A percentile compares a stretch with the other conserved stretches of the same genome.
Conservation (phyloP, 2,113 vertebrate genomes). For the Ammodytes marinus region DNA sequence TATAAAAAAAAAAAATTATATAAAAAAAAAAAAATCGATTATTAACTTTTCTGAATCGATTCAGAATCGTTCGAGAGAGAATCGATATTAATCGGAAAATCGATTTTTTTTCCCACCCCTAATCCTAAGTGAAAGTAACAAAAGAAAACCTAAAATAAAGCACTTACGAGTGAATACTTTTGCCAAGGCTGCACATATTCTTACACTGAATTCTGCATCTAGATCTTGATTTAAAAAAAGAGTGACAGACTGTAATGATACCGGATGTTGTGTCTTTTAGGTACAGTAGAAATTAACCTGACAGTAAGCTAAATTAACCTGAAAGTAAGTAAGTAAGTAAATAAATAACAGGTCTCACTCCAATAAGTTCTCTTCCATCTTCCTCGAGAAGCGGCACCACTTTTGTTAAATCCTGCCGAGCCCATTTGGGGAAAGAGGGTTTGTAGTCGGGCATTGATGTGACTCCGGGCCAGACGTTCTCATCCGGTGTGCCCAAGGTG, state of each 20-base stretch:
- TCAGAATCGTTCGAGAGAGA: no score
- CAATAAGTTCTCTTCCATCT: slow-evolving; percentile 91
- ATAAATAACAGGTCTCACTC: slow-evolving; percentile 83
- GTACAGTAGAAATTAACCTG: not conserved
- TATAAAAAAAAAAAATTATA: no score
- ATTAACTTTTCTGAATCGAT: no score
- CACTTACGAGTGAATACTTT: not conserved
- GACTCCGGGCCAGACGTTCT: slow-evolving; percentile 92
- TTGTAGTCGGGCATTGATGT: slow-evolving; percentile 97
- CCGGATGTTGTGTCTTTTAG: no score
- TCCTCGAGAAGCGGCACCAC: slow-evolving; percentile 93
- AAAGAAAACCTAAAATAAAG: not conserved
- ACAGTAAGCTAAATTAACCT: not conserved
- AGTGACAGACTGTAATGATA: not conserved
- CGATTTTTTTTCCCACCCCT: no score
- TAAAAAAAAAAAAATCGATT: no score
- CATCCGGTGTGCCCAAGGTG: slow-evolving; percentile 94
- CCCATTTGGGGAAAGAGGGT: slow-evolving; percentile 95
- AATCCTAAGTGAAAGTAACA: not conserved
- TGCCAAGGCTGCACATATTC: not conserved
- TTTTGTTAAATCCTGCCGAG: slow-evolving; percentile 92
- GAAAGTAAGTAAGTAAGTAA: not conserved
- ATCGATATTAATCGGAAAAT: no score
- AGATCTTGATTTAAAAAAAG: not conserved
- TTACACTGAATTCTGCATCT: not conserved